A percentile compares a stretch with the other conserved stretches of the same genome.
Conservation (phyloP, 2,888 invertebrate species). For the Microctonus brassicae region DNA sequence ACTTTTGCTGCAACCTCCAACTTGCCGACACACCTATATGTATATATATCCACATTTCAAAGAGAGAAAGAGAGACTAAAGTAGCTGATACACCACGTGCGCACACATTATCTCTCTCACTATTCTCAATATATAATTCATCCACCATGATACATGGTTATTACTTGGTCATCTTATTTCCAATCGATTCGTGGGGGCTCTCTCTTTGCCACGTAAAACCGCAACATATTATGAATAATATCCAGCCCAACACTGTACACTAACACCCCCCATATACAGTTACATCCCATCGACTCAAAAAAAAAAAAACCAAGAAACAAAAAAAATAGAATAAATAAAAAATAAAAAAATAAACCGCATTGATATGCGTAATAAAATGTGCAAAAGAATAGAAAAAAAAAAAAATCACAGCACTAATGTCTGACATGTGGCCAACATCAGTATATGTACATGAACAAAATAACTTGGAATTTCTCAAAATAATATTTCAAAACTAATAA, state of each 20-base stretch:
- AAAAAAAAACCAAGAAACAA: not conserved
- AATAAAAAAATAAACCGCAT: constrained; percentile 15
- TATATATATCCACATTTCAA: not conserved
- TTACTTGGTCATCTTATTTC: constrained; percentile 36
- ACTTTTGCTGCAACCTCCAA: constrained; percentile 27
- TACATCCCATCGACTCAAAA: not conserved
- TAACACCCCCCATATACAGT: not conserved
- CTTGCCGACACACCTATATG: constrained; percentile 14
- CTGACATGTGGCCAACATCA: constrained; percentile 65
- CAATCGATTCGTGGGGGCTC: constrained; percentile 36
- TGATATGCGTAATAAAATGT: constrained; percentile 26
- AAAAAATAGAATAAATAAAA: constrained; percentile 10
- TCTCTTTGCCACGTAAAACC: constrained; percentile 30
- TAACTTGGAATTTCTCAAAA: not conserved
- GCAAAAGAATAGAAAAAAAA: constrained; percentile 26
- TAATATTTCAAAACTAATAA: too few species aligned
- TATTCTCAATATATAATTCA: constrained; percentile 39
- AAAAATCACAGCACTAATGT: constrained; percentile 49
- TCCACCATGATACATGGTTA: constrained; percentile 47
- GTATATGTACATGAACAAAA: constrained; percentile 35
- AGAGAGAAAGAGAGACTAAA: constrained; percentile 21
- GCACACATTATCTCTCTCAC: not conserved
- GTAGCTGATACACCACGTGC: constrained; percentile 5
- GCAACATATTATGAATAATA: constrained; percentile 26
- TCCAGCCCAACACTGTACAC: constrained; percentile 4